Evolutionary conservation across 2,888 invertebrate genomes (phyloP), one percentile per base, ranked within the genome.

Genomic region (Lasioglossum lativentre): DNA sequence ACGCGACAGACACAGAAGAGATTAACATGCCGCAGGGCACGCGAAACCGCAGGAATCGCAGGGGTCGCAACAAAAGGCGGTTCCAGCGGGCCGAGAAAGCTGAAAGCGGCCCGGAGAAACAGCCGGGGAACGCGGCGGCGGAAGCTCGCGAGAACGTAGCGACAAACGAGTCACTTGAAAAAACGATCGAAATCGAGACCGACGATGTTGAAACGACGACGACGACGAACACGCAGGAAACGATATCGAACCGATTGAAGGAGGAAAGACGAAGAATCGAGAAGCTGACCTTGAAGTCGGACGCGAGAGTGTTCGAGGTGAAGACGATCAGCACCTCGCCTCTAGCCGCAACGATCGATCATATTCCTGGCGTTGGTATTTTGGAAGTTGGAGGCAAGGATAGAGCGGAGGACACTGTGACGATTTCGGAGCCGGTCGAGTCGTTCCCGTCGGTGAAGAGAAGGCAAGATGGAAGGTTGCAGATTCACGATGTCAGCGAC

Each of bases 401-500:
- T 75, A 40, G 74, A 10, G 42, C 8, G 45, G 82, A 47, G 30
- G 78, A 88, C 19, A 87, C 86, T 5, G 91, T 94, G n/a, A 94
- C 93, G 10, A 80, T 95, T 14, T 91, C 90, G 6, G 95, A 95
- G 72, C 93, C 94, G 0, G 47, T 89, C 2, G 93, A 94, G 38
- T 89, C 91, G 10, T 83, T 94, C 84, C 80, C 56, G 71, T 91
- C 59, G 90, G 16, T 16, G 16, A 76, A 30, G 52, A 12, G 6
- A 0, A 1, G 1, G 4, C 30, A 5, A 0, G 10, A 87, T 52
- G 89, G 92, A 52, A 89, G 90, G 30, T 85, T 94, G 68, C 94
- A 94, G 82, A 95, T 95, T 66, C 93, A 86, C 73, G 95, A 95
- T 82, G 90, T 94, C 71, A 93, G 91, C 78, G 94, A 94, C 80